Evolutionary conservation across 1,140 invertebrate species (phyloP), one percentile per base, ranked within the genome.

Genomic region (Delia radicum): DNA sequence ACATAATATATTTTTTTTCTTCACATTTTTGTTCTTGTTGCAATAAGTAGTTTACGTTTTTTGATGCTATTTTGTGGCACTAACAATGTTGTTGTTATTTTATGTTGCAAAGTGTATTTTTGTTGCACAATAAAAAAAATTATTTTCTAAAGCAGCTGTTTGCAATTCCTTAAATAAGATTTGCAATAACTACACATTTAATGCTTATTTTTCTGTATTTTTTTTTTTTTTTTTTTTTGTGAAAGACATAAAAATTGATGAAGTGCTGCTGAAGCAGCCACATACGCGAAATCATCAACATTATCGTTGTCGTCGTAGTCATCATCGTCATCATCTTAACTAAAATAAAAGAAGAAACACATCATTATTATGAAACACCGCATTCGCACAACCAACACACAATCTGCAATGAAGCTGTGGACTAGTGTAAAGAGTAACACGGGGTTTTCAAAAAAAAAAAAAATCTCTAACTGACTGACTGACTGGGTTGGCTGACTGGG

Each of bases 171-270:
- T 69, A 37, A 24, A 69, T 18, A 33, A 69, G 29, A 33, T 69
- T 69, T 69, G 29, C 65, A 33, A 69, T 69, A 18, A 8, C 13
- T n/a, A n/a, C n/a, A n/a, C n/a, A n/a, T n/a, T n/a, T n/a, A n/a
- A n/a, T n/a, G n/a, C n/a, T n/a, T n/a, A n/a, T 28, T 31, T 31
- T 28, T 67, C 15, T 13, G n/a, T 37, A 10, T 24, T 28, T 24
- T 29, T 65, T 12, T 29, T 29, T 27, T 65, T 31, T 3, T 28
- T 63, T 6, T 63, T 24, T 5, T 61, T 2, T 61, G 18, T 21
- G n/a, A 33, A 69, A 69, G 29, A 69, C 29, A 69, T 37, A 69
- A 69, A 69, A 69, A 69, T 69, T 69, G 65, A 69, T 69, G 65
- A 69, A 69, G 29, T 69, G 65, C 65, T 69, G 65, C 65, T 69